These are phyloP conservation scores for Drosophila kikkawai DNA, from an alignment of 1,140 invertebrate species.

Conservation along the genomic window DNA sequence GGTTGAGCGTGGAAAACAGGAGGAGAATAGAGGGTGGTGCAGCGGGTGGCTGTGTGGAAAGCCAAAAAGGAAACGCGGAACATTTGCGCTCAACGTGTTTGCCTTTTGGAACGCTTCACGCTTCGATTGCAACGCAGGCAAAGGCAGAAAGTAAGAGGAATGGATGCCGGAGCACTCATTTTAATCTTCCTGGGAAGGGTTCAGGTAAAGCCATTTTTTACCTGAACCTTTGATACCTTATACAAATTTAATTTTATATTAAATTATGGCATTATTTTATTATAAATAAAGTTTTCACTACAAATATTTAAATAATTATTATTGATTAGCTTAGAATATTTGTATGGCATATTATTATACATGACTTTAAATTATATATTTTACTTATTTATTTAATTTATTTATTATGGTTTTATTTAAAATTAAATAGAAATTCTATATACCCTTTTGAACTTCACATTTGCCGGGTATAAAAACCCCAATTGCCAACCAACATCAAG, in stretches of 20 bases:
- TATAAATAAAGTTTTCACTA: too few relatives aligned
- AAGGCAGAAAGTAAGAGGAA: conserved; percentile 17
- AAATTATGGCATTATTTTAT: too few relatives aligned
- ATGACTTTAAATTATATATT: too few relatives aligned
- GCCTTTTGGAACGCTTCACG: conserved; percentile 76
- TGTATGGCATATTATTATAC: neutral
- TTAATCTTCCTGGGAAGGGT: conserved; percentile 67
- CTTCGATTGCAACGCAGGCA: conserved; percentile 70
- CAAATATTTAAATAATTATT: too few relatives aligned
- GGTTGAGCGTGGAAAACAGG: conserved; percentile 2
- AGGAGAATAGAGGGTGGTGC: conserved; percentile 5
- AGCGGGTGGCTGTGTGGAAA: conserved; percentile 33
- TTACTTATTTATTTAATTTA: neutral
- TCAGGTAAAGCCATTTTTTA: neutral
- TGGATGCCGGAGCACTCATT: conserved; percentile 30
- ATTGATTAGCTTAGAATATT: too few relatives aligned
- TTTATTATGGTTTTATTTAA: neutral
- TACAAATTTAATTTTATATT: neutral
- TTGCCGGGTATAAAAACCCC: conserved; percentile 21
- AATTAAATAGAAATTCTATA: conserved; percentile 18
- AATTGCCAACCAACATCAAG: conserved; percentile 44
- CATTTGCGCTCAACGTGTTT: conserved; percentile 80
- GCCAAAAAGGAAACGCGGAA: conserved; percentile 77
- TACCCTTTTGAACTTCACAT: neutral
- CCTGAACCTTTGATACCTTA: neutral